Base-by-base conservation (phyloP, 2,797 vertebrate genomes). In the Phataginus tetradactyla region DNA sequence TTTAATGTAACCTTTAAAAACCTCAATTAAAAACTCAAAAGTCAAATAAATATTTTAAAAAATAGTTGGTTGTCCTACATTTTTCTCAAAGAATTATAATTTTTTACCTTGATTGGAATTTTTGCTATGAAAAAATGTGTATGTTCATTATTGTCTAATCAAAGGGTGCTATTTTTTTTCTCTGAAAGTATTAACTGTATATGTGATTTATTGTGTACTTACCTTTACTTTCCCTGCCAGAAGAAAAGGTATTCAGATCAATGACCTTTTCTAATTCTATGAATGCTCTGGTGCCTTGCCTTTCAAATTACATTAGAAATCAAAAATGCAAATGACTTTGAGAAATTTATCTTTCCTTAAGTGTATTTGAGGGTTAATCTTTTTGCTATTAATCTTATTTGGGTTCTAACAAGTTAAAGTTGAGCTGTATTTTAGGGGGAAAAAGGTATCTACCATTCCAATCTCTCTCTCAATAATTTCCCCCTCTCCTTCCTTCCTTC, bases 301-400 rank as follows among this genome's bases (percentile, higher is more conserved):
- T 84, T 93, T 84, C 71, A 93, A 92, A 94, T 94, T 94, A 79
- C 51, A 79, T 69, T 87, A 90, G 45, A 72, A 95, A 92, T 90
- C 34, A 96, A 74, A 96, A 96, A 29, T 78, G 4, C 9, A 74
- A 29, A 68, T 77, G 71, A 86, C 74, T 94, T 95, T 74, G 25
- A 79, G 93, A 64, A 72, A 80, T 86, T 90, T 91, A 75, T 86
- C 34, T 77, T 86, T 89, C 2, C 51, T 91, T 85, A 93, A 97
- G 63, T 87, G 89, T 90, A 84, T 71, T 29, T 90, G 53, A 90
- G 15, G 45, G 90, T 86, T 86, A 83, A 91, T 90, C 55, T 61
- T 90, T 81, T 85, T 71, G 5, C 13, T 91, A 20, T 87, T 95
- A 92, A 80, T 96, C 68, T 84, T 86, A 74, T n/a, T 68, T 69